Evolutionary conservation across 1,140 invertebrate species (phyloP).

Genomic region (Agrilus planipennis): DNA sequence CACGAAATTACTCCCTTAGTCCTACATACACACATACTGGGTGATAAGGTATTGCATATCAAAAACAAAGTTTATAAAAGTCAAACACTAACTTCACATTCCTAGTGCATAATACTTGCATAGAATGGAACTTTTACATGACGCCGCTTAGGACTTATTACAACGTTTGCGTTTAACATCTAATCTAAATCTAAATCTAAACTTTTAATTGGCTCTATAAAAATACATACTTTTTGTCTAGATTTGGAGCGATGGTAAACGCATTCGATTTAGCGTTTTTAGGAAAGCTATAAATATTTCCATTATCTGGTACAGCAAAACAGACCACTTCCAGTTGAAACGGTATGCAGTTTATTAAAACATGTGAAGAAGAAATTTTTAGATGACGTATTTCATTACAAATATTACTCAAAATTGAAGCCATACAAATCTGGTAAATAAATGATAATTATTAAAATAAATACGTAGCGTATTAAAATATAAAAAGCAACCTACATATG

Average conservation of each 20-base stretch:
- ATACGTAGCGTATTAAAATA: too few species aligned
- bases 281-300: slow-evolving; percentile 29
- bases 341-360: slow-evolving; percentile 41
- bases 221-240: slow-evolving; percentile 32
- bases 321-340: slow-evolving; percentile 38
- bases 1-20: too few species aligned
- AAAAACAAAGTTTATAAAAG: too few species aligned
- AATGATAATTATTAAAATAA: slow-evolving; percentile 9
- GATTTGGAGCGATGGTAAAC: slow-evolving; percentile 32
- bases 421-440: slow-evolving; percentile 32
- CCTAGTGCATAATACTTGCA: too few species aligned
- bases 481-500: slow-evolving; percentile 27
- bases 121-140: too few species aligned
- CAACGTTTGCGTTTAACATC: too few species aligned
- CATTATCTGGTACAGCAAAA: slow-evolving; percentile 36
- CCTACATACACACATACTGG: too few species aligned
- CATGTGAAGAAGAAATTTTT: slow-evolving; percentile 40
- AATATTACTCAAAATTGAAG: slow-evolving; percentile 39
- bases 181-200: too few species aligned
- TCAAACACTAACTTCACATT: too few species aligned
- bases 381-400: slow-evolving; percentile 42
- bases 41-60: too few species aligned
- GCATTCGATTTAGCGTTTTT: slow-evolving; percentile 31
- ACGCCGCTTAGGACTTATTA: too few species aligned
- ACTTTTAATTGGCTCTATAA: neutral